Evolutionary conservation across 2,113 vertebrate species (phyloP).

Genomic region (Limnothrissa miodon): DNA sequence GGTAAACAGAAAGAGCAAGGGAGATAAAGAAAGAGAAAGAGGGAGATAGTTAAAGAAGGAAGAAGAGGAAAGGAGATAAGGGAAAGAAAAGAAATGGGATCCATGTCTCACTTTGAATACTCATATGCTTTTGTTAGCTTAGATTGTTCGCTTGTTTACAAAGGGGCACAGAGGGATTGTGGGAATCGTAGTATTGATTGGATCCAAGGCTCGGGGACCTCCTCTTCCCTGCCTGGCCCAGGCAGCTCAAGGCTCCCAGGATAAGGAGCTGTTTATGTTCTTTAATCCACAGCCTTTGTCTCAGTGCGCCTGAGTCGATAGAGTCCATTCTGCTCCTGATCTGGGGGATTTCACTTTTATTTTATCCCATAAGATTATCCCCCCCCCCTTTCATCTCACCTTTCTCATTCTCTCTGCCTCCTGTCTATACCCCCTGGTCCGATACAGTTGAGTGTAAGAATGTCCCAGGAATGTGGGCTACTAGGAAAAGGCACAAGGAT

Average conservation of each 20-base stretch:
- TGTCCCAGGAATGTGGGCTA: not conserved
- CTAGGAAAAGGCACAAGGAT: not conserved
- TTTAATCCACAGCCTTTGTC: slow-evolving; percentile 3
- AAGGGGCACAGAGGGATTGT: slow-evolving; percentile 9
- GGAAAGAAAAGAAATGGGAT: not conserved
- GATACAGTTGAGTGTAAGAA: not conserved
- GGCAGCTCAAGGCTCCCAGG: not conserved
- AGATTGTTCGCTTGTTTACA: slow-evolving; percentile 2
- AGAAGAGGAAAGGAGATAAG: not conserved
- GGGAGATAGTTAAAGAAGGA: not conserved
- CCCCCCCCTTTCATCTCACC: not conserved
- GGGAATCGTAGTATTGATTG: slow-evolving; percentile 15
- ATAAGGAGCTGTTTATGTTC: not conserved
- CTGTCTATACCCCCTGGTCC: not conserved
- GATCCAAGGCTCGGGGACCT: not conserved
- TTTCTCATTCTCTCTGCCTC: not conserved
- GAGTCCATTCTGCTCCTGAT: not conserved
- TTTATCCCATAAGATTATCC: not conserved
- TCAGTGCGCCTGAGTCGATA: not conserved
- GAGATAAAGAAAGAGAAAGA: not conserved
- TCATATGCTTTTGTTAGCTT: not conserved
- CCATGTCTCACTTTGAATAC: not conserved
- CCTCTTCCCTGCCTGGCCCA: not conserved
- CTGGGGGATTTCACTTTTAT: slow-evolving; percentile 5
- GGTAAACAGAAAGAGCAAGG: not conserved